phyloP scores from a whole-genome alignment of 2,113 vertebrate species.

The Phyllostomus hastatus region DNA sequence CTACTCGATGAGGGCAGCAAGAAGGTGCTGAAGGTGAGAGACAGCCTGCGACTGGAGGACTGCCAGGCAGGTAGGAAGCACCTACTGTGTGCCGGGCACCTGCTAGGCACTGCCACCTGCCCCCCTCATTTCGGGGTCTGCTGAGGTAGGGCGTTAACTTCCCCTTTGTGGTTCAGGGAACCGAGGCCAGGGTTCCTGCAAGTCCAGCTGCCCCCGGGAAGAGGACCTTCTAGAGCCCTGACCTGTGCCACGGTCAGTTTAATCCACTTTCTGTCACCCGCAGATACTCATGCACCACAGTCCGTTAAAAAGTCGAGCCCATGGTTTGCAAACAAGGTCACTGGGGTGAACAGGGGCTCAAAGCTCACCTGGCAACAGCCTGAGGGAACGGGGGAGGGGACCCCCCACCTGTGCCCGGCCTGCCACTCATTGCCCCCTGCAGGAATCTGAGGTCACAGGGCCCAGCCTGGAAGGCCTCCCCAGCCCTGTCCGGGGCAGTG shows the following conservation, averaged over 20 bases:
- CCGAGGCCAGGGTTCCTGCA: neutral
- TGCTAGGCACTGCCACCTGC: neutral
- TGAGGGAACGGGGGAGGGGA: neutral
- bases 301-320: neutral
- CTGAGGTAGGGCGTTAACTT: neutral
- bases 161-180: neutral
- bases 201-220: neutral
- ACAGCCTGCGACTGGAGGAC: neutral
- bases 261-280: neutral
- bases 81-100: neutral
- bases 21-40: neutral
- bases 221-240: neutral
- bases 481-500: rapidly evolving
- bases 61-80: neutral
- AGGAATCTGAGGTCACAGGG: neutral
- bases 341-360: neutral
- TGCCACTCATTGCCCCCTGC: neutral
- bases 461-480: neutral
- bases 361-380: neutral
- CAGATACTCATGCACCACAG: neutral
- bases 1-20: neutral
- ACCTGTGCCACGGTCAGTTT: neutral
- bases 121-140: neutral
- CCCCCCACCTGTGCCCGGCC: neutral
- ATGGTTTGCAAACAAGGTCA: neutral